These are phyloP conservation scores for Amaurobius ferox DNA, from an alignment of 2,888 invertebrate genomes.

Conservation along the genomic window DNA sequence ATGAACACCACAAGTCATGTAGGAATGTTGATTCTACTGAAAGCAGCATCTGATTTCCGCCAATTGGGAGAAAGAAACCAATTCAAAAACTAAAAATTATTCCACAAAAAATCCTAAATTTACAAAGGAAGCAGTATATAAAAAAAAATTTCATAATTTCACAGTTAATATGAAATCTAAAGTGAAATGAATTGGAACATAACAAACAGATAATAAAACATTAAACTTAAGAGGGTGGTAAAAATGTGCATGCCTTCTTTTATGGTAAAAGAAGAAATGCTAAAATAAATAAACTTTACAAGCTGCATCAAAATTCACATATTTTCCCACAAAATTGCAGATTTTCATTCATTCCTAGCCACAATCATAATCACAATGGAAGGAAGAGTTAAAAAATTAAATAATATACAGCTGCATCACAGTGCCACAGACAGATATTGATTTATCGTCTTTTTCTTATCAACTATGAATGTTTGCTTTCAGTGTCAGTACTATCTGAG, in stretches of 20 bases:
- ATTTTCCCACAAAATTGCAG: constrained; percentile 15
- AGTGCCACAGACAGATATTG: constrained; percentile 52
- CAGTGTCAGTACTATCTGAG: constrained; percentile 72
- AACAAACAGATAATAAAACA: constrained; percentile 47
- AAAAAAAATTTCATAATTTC: constrained; percentile 41
- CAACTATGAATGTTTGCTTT: constrained; percentile 72
- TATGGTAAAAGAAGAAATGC: constrained; percentile 33
- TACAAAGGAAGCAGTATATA: constrained; percentile 26
- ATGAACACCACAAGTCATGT: constrained; percentile 70
- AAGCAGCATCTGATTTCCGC: constrained; percentile 55
- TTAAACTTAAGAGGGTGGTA: constrained; percentile 48
- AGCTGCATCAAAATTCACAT: constrained; percentile 53
- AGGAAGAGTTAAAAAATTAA: constrained; percentile 67
- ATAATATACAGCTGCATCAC: constrained; percentile 72
- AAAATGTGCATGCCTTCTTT: constrained; percentile 26
- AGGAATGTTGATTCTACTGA: constrained; percentile 72
- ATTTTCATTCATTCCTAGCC: constrained; percentile 64
- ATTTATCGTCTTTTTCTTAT: constrained; percentile 29
- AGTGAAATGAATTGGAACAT: constrained; percentile 30
- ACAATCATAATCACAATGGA: constrained; percentile 72
- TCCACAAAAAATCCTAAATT: constrained; percentile 27
- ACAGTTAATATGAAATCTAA: constrained; percentile 46
- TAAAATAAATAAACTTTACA: constrained; percentile 63
- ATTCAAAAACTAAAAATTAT: not conserved
- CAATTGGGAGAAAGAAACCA: constrained; percentile 9